Evolutionary conservation across 2,888 invertebrate genomes (phyloP), one percentile per base, ranked within the genome.

Genomic region (Parnassius orleans): DNA sequence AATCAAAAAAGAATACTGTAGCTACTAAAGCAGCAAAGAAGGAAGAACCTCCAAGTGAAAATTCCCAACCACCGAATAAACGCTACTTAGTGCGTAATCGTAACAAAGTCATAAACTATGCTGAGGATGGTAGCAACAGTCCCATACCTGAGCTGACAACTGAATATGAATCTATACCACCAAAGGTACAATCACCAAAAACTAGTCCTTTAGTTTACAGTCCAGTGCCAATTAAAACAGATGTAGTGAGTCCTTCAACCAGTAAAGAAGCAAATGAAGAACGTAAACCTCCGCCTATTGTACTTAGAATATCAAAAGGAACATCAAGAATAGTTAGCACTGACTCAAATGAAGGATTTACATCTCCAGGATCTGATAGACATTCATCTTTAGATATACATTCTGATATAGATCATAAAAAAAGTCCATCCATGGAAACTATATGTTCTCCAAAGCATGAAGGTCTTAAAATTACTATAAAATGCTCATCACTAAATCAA

Each of bases 291-390:
- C 96, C 97, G 53, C 97, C 97, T 33, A 97, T 97, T 77, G 97
- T 97, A 60, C 89, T 97, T 68, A 93, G 97, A 87, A 97, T 97
- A 93, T 97, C 96, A 69, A 96, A 97, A 87, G 94, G 94, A 57
- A 94, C 94, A 62, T 94, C 94, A 57, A 92, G 94, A 69, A 91
- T 94, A 78, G 93, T 94, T 61, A 94, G 94, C 76, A 94, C 94
- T 58, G 94, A 94, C 75, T 94, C 94, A 63, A 94, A 94, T 87
- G 93, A 93, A 78, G 92, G 93, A 57, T 90, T 92, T 56, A 93
- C 91, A 68, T 93, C 93, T 57, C 93, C 93, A 60, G 86, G 87
- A 66, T 89, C 92, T 67, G 92, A 92, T 64, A 83, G 92, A 69
- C 87, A 92, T 79, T 91, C 92, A 53, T 91, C 90, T 59, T 71